phyloP scores from a whole-genome alignment of 2,797 vertebrate species.

The Platalea minor region DNA sequence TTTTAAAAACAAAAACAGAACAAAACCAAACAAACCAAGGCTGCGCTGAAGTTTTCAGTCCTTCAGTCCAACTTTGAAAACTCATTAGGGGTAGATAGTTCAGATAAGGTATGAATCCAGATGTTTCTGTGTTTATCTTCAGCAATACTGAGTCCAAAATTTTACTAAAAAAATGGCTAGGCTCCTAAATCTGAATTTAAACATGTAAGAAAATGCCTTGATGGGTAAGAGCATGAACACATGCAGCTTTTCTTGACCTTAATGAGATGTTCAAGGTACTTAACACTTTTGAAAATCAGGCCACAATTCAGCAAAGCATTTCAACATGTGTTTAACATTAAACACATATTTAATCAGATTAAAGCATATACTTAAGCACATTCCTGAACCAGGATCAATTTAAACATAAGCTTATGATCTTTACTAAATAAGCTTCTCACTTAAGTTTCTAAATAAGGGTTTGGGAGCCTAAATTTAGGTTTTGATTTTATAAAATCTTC shows the following conservation, averaged over 20 bases:
- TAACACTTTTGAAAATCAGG: conserved; percentile 64
- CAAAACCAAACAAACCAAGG: conserved; percentile 11
- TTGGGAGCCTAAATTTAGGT: not conserved
- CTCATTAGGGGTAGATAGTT: conserved; percentile 47
- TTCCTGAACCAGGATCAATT: conserved; percentile 65
- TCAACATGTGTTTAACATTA: conserved; percentile 67
- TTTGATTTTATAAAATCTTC: not conserved
- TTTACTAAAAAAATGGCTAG: not conserved
- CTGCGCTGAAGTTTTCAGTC: not conserved
- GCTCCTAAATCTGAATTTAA: conserved; percentile 30
- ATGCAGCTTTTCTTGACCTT: conserved; percentile 49
- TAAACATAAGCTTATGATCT: conserved; percentile 60
- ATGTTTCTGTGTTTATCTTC: conserved; percentile 50
- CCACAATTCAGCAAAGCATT: conserved; percentile 60
- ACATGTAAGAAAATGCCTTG: conserved; percentile 35
- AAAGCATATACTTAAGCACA: conserved; percentile 55
- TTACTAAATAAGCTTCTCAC: conserved; percentile 39
- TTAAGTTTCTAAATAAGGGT: conserved; percentile 43
- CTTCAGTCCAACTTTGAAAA: conserved; percentile 40
- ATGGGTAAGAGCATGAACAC: conserved; percentile 40
- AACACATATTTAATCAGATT: conserved; percentile 67
- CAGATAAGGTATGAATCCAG: conserved; percentile 63
- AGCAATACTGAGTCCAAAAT: not conserved
- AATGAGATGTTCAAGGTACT: conserved; percentile 53
- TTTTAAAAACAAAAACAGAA: conserved; percentile 33